Base-by-base conservation (phyloP, 92 coral and sea anemone genomes). In the Isaurus tuberculatus region DNA sequence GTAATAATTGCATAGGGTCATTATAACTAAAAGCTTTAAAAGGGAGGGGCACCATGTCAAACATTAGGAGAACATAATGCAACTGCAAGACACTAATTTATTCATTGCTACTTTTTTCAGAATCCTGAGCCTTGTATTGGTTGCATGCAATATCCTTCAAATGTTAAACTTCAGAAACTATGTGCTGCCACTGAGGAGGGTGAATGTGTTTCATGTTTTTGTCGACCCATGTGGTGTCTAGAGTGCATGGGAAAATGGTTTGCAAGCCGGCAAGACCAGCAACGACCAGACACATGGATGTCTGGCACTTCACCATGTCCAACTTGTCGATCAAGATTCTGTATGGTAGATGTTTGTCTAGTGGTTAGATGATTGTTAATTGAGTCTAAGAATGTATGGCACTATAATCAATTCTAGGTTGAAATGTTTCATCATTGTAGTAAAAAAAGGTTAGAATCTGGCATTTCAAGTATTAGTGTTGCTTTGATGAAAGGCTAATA, bases 181-280 rank as follows among this genome's bases (percentile, higher is more conserved):
- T 95, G 98, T 86, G 92, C 95, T n/a, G 65, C 83, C 65, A 57
- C 95, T 2, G 90, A 90, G 17, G 95, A 87, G 49, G 98, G 98
- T 10, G 94, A 91, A 25, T 95, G 98, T 74, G 94, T 93, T 48
- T 78, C 93, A 31, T 95, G 98, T 75, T 95, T 89, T 75, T 95
- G 98, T 55, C 91, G 98, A 2, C 95, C 98, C 0, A 95, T 95
- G 98, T 95, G 98, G 98, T 95, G 98, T 78, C 87, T 95, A 40
- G 97, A 93, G 65, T 95, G 98, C 72, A 95, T 95, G 98, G 98
- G 97, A 43, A 95, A 95, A 44, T 95, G 98, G 98, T 95, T 93
- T 95, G 98, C 98, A 67, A 95, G 98, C 88, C 95, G 98, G 0
- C 98, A 95, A 48, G 98, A 95, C 67, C 97, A 95, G 81, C 92